These are phyloP conservation scores for Henricia sp. DNA, from an alignment of 53 echinoderm and acorn worm species.

Conservation along the genomic window DNA sequence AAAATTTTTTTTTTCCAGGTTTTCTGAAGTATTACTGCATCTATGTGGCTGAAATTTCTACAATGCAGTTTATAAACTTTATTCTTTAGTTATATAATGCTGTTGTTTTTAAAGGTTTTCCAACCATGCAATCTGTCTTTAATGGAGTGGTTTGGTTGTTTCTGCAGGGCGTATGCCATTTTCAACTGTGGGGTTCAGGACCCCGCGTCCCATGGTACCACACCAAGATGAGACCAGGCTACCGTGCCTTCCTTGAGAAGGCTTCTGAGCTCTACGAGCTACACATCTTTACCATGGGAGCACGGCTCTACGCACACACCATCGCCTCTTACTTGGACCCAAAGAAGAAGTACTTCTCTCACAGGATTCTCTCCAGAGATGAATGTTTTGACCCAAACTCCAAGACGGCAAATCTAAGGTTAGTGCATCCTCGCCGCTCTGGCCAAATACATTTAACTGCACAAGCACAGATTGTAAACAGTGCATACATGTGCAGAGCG, in stretches of 20 bases:
- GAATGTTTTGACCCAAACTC: slow-evolving; percentile 96
- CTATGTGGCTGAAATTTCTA: too few species aligned
- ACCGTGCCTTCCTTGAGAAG: slow-evolving; percentile 80
- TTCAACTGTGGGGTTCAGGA: slow-evolving; percentile 84
- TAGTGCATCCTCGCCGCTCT: too few species aligned
- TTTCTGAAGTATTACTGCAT: too few species aligned
- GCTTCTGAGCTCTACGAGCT: slow-evolving; percentile 83
- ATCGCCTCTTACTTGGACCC: slow-evolving; percentile 92
- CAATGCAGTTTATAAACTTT: too few species aligned
- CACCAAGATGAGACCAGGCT: slow-evolving; percentile 89
- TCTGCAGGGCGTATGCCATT: slow-evolving; percentile 92
- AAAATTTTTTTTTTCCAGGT: too few species aligned
- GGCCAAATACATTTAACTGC: too few species aligned
- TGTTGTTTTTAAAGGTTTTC: too few species aligned
- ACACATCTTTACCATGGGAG: slow-evolving; percentile 98
- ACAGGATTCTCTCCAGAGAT: slow-evolving; percentile 92
- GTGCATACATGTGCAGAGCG: too few species aligned
- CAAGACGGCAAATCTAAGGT: slow-evolving; percentile 95
- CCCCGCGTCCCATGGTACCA: slow-evolving; percentile 90
- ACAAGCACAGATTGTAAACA: too few species aligned
- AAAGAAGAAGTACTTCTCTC: slow-evolving; percentile 87
- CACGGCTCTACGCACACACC: slow-evolving; percentile 95
- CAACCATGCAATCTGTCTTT: too few species aligned
- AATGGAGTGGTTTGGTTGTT: too few species aligned
- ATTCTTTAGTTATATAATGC: too few species aligned